Conservation (phyloP, 1,140 invertebrate genomes). For the Philotrypesis tridentata region DNA sequence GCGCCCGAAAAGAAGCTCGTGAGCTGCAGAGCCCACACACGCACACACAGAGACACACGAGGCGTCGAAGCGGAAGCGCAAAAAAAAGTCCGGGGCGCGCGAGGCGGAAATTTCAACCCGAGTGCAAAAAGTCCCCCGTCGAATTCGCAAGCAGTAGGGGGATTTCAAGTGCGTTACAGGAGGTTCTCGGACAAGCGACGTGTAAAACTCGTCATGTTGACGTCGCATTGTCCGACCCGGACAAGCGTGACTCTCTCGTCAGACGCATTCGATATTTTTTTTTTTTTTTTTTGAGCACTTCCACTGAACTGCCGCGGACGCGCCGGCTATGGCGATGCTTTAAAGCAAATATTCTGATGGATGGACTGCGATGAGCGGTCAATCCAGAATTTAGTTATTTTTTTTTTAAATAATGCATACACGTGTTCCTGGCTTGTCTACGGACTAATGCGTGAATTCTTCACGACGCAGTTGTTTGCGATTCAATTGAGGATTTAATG, state of each 20-base stretch:
- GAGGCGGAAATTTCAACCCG: constrained; percentile 18
- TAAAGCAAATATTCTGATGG: background rate
- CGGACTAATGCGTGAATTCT: no score
- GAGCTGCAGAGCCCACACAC: no score
- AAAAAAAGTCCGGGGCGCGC: background rate
- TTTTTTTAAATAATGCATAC: no score
- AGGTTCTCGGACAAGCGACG: constrained; percentile 17
- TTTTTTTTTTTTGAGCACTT: no score
- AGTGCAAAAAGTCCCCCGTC: constrained; percentile 28
- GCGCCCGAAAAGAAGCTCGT: background rate
- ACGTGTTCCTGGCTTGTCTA: no score
- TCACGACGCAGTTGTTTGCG: no score
- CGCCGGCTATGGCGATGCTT: background rate
- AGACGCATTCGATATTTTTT: constrained; percentile 28
- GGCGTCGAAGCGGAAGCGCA: constrained; percentile 2
- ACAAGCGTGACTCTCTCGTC: constrained; percentile 38
- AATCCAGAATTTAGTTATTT: no score
- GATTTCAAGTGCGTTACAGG: constrained; percentile 7
- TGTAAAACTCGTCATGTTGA: constrained; percentile 46
- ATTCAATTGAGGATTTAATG: no score
- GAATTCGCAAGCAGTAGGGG: constrained; percentile 9
- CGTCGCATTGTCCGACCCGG: constrained; percentile 6
- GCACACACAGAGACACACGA: no score
- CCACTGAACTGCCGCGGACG: background rate
- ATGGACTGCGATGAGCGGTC: no score